A percentile compares a stretch with the other conserved stretches of the same genome.
Conservation (phyloP, 2,797 vertebrate genomes). For the Capromys pilorides region DNA sequence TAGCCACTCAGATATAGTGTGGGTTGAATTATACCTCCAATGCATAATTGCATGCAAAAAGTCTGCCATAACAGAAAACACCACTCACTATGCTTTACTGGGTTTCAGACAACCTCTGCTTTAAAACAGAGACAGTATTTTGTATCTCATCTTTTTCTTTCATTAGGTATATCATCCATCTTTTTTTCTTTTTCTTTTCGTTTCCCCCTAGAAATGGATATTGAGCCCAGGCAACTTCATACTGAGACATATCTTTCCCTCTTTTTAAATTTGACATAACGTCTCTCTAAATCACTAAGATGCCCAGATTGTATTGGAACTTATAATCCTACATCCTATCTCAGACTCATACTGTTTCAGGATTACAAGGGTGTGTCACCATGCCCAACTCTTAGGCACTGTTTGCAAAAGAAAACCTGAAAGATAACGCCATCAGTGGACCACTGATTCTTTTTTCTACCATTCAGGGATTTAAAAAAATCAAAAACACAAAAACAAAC, state of each 20-base stretch:
- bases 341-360: not conserved
- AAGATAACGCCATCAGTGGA: slow-evolving; percentile 1
- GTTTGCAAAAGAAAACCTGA: slow-evolving; percentile 56
- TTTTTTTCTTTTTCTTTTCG: slow-evolving; percentile 12
- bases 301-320: not conserved
- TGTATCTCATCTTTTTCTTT: slow-evolving; percentile 29
- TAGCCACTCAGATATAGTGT: slow-evolving; percentile 9
- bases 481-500: not conserved
- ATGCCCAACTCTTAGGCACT: not conserved
- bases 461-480: slow-evolving; percentile 17
- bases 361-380: not conserved
- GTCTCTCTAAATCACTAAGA: not conserved
- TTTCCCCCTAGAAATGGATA: not conserved
- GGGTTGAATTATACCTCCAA: slow-evolving; percentile 1
- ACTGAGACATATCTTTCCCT: not conserved
- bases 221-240: not conserved
- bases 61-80: slow-evolving; percentile 30
- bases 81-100: not conserved
- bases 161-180: not conserved
- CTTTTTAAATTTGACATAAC: not conserved
- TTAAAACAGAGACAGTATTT: slow-evolving; percentile 21
- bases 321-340: not conserved
- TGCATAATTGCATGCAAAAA: slow-evolving; percentile 28
- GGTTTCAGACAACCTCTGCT: slow-evolving; percentile 8
- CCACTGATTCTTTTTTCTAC: slow-evolving; percentile 18